Evolutionary conservation across 2,113 vertebrate species (phyloP).

Genomic region (Hippopotamus amphibius): DNA sequence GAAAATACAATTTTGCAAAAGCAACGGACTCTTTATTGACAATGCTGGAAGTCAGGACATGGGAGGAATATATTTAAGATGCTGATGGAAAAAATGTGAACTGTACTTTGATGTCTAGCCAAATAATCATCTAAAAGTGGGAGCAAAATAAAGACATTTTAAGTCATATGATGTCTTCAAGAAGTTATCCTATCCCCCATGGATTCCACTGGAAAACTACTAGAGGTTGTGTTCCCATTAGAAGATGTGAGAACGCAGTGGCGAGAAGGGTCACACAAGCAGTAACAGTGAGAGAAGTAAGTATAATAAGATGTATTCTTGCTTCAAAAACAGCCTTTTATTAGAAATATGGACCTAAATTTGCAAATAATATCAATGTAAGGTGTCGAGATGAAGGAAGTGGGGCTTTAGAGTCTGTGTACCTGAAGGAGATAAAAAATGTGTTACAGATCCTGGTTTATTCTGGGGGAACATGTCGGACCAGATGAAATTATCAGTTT

Average conservation of each 20-base stretch:
- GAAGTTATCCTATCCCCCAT: not conserved
- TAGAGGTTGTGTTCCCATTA: not conserved
- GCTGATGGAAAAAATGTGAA: not conserved
- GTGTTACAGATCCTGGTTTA: not conserved
- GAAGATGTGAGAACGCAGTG: not conserved
- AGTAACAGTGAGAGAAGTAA: not conserved
- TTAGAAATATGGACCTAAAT: not conserved
- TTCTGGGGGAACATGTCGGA: not conserved
- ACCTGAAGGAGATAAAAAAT: not conserved
- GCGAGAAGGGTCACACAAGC: not conserved
- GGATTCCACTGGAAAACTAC: not conserved
- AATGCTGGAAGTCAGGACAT: not conserved
- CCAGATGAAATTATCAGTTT: not conserved
- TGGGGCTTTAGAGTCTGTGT: not conserved
- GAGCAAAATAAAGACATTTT: not conserved
- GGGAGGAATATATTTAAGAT: not conserved
- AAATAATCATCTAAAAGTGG: not conserved
- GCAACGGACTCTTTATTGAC: not conserved
- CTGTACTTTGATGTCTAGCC: not conserved
- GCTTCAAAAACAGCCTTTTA: not conserved
- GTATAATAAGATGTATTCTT: not conserved
- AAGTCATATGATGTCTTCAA: not conserved
- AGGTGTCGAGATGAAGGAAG: not conserved
- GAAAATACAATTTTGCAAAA: not conserved
- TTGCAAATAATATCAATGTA: not conserved